A percentile compares a stretch with the other conserved stretches of the same genome.
Conservation (phyloP, 2,888 invertebrate genomes). For the Clanis bilineata region DNA sequence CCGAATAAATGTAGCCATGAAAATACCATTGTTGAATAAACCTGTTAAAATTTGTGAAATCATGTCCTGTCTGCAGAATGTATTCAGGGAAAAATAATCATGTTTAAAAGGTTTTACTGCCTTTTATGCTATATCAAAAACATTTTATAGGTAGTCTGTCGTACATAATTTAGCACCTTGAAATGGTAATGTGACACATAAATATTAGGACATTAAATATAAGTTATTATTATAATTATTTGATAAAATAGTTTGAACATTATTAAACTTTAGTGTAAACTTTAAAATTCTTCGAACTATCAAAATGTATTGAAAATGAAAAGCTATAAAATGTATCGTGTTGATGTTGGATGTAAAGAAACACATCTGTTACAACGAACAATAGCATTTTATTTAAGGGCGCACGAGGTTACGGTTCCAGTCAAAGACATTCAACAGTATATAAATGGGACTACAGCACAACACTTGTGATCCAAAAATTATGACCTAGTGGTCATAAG, state of each 20-base stretch:
- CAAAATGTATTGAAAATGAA: neutral
- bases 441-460: too few relatives aligned
- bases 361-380: neutral
- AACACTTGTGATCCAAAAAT: too few relatives aligned
- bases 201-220: too few relatives aligned
- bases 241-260: too few relatives aligned
- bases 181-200: too few relatives aligned
- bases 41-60: neutral
- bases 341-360: neutral
- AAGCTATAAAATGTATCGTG: neutral
- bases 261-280: too few relatives aligned
- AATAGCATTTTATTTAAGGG: neutral
- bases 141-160: neutral
- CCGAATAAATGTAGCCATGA: too few relatives aligned
- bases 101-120: too few relatives aligned
- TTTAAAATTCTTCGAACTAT: neutral
- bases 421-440: too few relatives aligned
- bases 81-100: neutral
- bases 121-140: neutral
- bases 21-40: neutral
- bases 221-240: too few relatives aligned
- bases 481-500: too few relatives aligned
- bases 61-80: neutral
- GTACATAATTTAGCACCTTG: too few relatives aligned
- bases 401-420: neutral